Evolutionary conservation across 2,113 vertebrate species (phyloP).

Genomic region (Lophura nycthemera): DNA sequence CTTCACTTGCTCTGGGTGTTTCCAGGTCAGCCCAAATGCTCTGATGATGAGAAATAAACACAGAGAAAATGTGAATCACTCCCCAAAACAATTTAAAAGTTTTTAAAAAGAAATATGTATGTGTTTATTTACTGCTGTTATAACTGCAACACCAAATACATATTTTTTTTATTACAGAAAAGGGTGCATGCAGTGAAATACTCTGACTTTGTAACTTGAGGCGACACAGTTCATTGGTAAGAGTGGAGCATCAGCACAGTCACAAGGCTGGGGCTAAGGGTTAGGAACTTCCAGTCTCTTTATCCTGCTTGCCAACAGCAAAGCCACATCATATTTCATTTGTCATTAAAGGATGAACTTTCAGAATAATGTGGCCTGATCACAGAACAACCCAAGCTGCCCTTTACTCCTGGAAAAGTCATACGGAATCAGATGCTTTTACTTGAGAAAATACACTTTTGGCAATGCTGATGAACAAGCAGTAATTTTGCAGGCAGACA

Average conservation of each 20-base stretch:
- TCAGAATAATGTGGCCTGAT: neutral
- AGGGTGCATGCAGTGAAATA: conserved; percentile 41
- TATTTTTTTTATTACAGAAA: conserved; percentile 26
- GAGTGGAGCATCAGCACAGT: neutral
- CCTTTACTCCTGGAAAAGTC: neutral
- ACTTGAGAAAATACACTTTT: conserved; percentile 11
- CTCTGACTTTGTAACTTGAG: neutral
- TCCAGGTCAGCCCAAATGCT: conserved; percentile 10
- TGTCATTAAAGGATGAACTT: neutral
- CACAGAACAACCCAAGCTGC: conserved; percentile 12
- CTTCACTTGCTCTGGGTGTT: neutral
- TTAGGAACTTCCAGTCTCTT: conserved; percentile 41
- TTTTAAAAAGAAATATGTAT: conserved; percentile 42
- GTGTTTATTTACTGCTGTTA: conserved; percentile 55
- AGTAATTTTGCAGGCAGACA: conserved; percentile 40
- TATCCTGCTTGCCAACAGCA: conserved; percentile 31
- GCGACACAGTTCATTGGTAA: neutral
- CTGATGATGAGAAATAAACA: neutral
- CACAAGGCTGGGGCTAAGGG: neutral
- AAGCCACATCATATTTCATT: conserved; percentile 35
- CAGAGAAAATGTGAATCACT: neutral
- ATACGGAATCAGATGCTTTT: conserved; percentile 1
- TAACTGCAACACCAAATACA: conserved; percentile 17
- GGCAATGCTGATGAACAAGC: neutral
- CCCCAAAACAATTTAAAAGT: neutral